Evolutionary conservation across 2,797 vertebrate genomes (phyloP).

Genomic region (Allobates femoralis): DNA sequence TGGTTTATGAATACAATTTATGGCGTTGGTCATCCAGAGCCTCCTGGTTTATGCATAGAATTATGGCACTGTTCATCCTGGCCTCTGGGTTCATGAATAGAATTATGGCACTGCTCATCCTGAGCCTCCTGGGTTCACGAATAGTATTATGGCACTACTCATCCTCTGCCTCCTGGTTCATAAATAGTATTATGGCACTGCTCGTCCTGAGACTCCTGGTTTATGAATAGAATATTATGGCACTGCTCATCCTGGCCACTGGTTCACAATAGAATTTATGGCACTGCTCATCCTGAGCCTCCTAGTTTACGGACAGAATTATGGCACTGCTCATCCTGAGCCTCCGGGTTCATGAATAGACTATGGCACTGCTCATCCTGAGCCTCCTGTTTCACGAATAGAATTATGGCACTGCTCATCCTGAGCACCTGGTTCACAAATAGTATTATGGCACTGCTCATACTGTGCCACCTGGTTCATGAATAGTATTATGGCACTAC

Average conservation of each 20-base stretch:
- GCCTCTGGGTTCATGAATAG: no score
- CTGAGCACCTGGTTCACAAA: background rate
- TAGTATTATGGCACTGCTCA: background rate
- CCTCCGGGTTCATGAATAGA: background rate
- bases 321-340: background rate
- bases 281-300: background rate
- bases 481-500: no score
- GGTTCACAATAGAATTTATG: background rate
- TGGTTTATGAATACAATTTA: background rate
- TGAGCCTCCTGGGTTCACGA: background rate
- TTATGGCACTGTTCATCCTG: background rate
- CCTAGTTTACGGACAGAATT: background rate
- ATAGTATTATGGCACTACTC: background rate
- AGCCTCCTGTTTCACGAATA: background rate
- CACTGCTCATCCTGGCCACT: background rate
- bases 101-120: background rate
- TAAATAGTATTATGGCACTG: no score
- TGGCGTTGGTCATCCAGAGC: background rate
- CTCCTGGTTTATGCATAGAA: background rate
- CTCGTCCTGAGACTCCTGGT: background rate
- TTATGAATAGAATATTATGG: no score
- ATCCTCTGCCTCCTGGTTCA: background rate
- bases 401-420: background rate
- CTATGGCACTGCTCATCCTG: background rate
- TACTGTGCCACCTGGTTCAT: background rate